Evolutionary conservation across 2,888 invertebrate species (phyloP), one percentile per base, ranked within the genome.

Genomic region (Drosophila greeni): DNA sequence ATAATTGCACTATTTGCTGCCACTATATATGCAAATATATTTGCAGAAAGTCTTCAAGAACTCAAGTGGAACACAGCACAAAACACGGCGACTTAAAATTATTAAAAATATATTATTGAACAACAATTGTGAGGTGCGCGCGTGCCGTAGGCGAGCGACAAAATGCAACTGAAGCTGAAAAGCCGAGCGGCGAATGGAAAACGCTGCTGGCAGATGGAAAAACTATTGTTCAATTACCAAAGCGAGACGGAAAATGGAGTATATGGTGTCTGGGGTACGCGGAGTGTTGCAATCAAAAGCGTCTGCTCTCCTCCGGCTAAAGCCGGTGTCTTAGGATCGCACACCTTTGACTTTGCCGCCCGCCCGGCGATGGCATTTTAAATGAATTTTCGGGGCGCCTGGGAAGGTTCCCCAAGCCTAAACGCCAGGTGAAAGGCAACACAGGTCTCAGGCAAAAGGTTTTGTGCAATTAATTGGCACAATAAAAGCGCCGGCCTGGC

Each of bases 121-220:
- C 34, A 58, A 53, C 43, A 45, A 66, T 72, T 61, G 26, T 34
- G 55, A 33, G 26, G 58, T 45, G 66, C 76, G 79, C 70, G 76
- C 70, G 76, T 66, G 72, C 45, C 61, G 53, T 6, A 67, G 45
- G 59, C 71, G 76, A 81, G 66, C 82, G 76, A 78, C 81, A 69
- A 83, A 85, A 66, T 81, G 85, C 81, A 81, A 81, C 81, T 81
- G 76, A 81, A 81, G 78, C 84, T 84, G 77, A 84, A 76, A 65
- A 75, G 69, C 59, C 56, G 59, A 51, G 62, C 62, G 33, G 74
- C 48, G 45, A 58, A 54, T 52, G 62, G 42, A 68, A 68, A 68
- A 68, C 40, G 55, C 37, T 49, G 72, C 34, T 70, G 61, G 59
- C 65, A 70, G 66, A 56, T 73, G 82, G 67, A 81, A 76, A 76